Evolutionary conservation across 2,797 vertebrate species (phyloP).

Genomic region (Diglossa cyanea): DNA sequence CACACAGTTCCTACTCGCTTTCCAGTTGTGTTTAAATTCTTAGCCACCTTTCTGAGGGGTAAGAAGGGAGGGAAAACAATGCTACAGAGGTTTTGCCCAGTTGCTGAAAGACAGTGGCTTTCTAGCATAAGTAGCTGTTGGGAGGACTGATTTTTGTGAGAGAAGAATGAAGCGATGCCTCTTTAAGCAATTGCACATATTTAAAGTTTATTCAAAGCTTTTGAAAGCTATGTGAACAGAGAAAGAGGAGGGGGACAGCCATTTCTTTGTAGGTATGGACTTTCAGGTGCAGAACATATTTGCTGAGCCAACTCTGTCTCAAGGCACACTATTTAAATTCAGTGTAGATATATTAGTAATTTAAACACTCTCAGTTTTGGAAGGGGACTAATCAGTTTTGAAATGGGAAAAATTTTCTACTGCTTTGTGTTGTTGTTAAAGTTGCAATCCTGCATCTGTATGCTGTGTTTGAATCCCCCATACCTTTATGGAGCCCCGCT

Average conservation of each 20-base stretch:
- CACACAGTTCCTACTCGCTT: accelerated
- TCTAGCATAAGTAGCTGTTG: not conserved
- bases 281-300: not conserved
- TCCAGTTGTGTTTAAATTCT: not conserved
- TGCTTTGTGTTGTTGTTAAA: not conserved
- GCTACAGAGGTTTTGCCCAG: not conserved
- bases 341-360: not conserved
- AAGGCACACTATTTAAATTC: not conserved
- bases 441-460: not conserved
- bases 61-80: not conserved
- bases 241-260: not conserved
- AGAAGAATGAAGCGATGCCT: not conserved
- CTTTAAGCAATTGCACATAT: not conserved
- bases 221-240: not conserved
- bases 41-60: not conserved
- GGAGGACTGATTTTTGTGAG: not conserved
- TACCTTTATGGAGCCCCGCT: not conserved
- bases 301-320: not conserved
- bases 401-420: not conserved
- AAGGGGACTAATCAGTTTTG: not conserved
- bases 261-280: not conserved
- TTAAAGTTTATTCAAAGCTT: not conserved
- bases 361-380: not conserved
- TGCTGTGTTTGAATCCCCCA: not conserved
- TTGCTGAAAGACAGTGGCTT: not conserved